Percentiles rank a stretch among this genome's conserved stretches.
phyloP scores from a whole-genome alignment of 2,797 vertebrate genomes.

The Spheniscus humboldti region DNA sequence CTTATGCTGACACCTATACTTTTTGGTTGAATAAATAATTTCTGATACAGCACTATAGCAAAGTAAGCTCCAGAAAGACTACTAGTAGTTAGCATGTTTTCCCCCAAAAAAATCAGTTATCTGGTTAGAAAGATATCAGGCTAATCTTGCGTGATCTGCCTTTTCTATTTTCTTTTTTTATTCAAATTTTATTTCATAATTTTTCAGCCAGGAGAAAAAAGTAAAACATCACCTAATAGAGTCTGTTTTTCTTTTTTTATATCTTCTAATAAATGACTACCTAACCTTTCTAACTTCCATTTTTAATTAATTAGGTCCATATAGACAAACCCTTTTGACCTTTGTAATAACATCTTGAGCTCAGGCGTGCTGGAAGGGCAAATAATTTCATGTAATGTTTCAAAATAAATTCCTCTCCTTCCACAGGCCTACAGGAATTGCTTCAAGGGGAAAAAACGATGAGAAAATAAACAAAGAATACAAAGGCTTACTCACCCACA shows the following conservation, averaged over 20 bases:
- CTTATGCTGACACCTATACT: neutral
- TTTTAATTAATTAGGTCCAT: constrained; percentile 37
- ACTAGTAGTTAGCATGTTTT: neutral
- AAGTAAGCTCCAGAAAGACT: neutral
- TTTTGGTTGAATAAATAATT: neutral
- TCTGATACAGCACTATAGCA: neutral
- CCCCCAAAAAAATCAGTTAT: neutral
- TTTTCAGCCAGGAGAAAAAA: neutral
- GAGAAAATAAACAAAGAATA: neutral
- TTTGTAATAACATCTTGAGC: neutral
- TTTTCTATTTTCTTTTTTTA: neutral
- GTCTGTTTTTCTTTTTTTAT: neutral
- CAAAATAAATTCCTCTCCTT: neutral
- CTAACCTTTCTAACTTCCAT: neutral
- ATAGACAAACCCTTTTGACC: neutral
- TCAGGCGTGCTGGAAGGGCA: neutral
- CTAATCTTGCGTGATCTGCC: neutral
- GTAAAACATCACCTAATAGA: neutral
- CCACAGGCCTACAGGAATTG: neutral
- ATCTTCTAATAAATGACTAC: neutral
- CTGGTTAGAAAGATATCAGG: neutral
- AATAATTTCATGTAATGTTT: neutral
- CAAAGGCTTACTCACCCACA: neutral
- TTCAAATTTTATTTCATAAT: constrained; percentile 1
- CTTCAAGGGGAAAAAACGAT: neutral